phyloP scores from a whole-genome alignment of 2,888 invertebrate genomes.

The Synergus umbraculus region DNA sequence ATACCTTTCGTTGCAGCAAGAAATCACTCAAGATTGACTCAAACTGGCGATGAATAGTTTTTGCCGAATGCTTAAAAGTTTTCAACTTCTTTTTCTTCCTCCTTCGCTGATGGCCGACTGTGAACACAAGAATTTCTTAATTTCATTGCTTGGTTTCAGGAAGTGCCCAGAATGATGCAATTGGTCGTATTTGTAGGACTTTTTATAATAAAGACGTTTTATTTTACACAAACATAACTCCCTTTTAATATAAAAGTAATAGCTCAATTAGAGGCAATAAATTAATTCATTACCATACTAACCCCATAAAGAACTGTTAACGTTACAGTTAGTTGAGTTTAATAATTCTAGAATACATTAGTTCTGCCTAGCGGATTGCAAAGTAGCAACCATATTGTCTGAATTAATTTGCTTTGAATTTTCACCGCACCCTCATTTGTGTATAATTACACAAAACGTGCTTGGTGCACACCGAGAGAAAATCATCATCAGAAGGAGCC shows the following conservation, averaged over 20 bases:
- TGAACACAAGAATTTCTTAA: constrained; percentile 34
- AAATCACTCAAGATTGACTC: constrained; percentile 51
- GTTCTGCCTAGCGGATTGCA: not conserved
- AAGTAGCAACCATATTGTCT: not conserved
- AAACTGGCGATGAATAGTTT: constrained; percentile 32
- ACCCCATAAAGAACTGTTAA: constrained; percentile 20
- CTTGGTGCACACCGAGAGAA: not conserved
- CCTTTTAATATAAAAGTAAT: constrained; percentile 1
- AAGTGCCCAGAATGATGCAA: not conserved
- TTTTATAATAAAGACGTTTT: not conserved
- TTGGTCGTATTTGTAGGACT: not conserved
- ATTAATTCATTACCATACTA: not conserved
- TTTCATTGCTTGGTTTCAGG: not conserved
- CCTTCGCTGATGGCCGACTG: constrained; percentile 13
- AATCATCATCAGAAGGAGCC: constrained; percentile 41
- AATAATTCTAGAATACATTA: not conserved
- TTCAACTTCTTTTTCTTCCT: constrained; percentile 19
- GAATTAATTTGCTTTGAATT: not conserved
- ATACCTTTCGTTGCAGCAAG: constrained; percentile 49
- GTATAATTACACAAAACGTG: constrained; percentile 13
- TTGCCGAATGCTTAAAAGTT: constrained; percentile 28
- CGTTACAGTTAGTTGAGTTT: constrained; percentile 16
- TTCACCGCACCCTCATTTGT: not conserved
- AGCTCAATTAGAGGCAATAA: constrained; percentile 20
- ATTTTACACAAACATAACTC: not conserved